phyloP scores from a whole-genome alignment of 2,888 invertebrate species.

The Monochamus alternatus region DNA sequence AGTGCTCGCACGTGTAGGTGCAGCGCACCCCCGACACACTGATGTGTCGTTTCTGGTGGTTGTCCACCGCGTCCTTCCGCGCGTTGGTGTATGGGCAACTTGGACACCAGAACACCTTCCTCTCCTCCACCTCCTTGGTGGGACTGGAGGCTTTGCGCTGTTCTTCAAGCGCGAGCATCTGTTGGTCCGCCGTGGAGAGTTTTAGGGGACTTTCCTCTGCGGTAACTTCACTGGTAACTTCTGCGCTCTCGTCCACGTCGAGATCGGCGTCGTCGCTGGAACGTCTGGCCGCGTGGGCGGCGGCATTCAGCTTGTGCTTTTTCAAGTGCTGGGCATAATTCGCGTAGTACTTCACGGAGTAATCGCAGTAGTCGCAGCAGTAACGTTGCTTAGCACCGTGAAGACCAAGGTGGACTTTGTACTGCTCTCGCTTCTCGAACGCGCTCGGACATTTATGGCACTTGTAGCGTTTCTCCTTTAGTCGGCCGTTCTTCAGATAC shows the following conservation, averaged over 20 bases:
- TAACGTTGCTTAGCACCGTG: slow-evolving; percentile 90
- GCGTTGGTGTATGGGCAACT: slow-evolving; percentile 87
- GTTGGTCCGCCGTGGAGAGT: slow-evolving; percentile 77
- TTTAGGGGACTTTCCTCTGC: slow-evolving; percentile 71
- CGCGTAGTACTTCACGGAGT: slow-evolving; percentile 90
- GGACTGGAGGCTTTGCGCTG: slow-evolving; percentile 68
- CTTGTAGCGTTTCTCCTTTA: slow-evolving; percentile 85
- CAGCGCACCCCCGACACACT: slow-evolving; percentile 75
- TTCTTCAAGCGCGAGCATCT: slow-evolving; percentile 76
- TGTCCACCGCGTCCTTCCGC: slow-evolving; percentile 81
- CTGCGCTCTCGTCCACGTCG: slow-evolving; percentile 62
- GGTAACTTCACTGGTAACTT: slow-evolving; percentile 52
- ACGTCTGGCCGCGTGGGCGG: slow-evolving; percentile 76
- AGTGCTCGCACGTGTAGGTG: slow-evolving; percentile 83
- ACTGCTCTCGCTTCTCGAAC: slow-evolving; percentile 89
- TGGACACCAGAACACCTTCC: slow-evolving; percentile 80
- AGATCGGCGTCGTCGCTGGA: slow-evolving; percentile 64
- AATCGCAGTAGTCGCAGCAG: slow-evolving; percentile 88
- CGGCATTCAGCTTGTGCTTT: slow-evolving; percentile 83
- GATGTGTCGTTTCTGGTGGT: slow-evolving; percentile 83
- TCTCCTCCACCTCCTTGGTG: slow-evolving; percentile 71
- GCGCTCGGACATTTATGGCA: slow-evolving; percentile 91
- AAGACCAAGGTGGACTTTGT: slow-evolving; percentile 85
- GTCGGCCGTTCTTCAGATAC: slow-evolving; percentile 81
- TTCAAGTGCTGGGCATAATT: slow-evolving; percentile 88